Evolutionary conservation across 2,888 invertebrate species (phyloP).

Genomic region (Cybosia mesomella): DNA sequence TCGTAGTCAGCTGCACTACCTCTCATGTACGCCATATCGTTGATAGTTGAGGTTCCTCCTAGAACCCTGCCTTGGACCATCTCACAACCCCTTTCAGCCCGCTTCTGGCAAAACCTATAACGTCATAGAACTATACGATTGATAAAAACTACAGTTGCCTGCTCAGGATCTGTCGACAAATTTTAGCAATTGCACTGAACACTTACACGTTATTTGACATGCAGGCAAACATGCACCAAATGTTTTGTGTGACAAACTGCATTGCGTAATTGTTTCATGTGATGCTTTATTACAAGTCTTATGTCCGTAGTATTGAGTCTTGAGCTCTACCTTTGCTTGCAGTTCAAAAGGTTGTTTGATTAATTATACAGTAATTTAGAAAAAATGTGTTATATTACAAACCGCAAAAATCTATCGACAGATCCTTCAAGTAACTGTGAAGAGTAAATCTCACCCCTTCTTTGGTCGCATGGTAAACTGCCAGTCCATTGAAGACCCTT

Average conservation of each 20-base stretch:
- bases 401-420: conserved; percentile 42
- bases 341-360: too few relatives aligned
- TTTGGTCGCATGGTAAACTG: conserved; percentile 79
- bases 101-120: conserved; percentile 80
- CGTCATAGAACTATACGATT: conserved; percentile 57
- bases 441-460: conserved; percentile 68
- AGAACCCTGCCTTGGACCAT: conserved; percentile 78
- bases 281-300: too few relatives aligned
- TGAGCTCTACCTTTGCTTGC: too few relatives aligned
- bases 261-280: too few relatives aligned
- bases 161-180: conserved; percentile 36
- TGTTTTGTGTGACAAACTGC: too few relatives aligned
- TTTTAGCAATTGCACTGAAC: background rate
- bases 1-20: conserved; percentile 82
- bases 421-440: conserved; percentile 33
- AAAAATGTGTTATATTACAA: background rate
- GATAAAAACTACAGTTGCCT: conserved; percentile 55
- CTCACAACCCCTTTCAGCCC: conserved; percentile 71
- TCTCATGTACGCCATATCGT: conserved; percentile 82
- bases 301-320: too few relatives aligned
- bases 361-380: too few relatives aligned
- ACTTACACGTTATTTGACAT: background rate
- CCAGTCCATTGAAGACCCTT: conserved; percentile 78
- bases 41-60: conserved; percentile 79
- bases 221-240: too few relatives aligned